Evolutionary conservation across 2,888 invertebrate genomes (phyloP).

Genomic region (Lepidocyrtoides sp.): DNA sequence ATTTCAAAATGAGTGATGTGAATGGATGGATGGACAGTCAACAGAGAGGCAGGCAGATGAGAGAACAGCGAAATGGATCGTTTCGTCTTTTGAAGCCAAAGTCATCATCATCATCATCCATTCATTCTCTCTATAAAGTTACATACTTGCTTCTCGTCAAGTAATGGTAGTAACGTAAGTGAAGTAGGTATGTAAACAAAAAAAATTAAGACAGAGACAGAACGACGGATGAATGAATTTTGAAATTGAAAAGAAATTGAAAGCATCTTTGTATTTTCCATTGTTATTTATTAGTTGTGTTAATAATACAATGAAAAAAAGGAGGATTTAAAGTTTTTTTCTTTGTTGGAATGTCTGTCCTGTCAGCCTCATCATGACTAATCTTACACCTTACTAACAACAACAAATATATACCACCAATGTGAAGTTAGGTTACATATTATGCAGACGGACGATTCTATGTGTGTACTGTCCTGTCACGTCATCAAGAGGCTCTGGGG

Average conservation of each 20-base stretch:
- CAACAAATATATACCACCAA: too few species aligned
- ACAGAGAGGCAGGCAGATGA: slow-evolving; percentile 44
- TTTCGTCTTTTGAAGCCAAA: slow-evolving; percentile 15
- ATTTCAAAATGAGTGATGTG: slow-evolving; percentile 73
- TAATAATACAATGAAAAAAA: slow-evolving; percentile 24
- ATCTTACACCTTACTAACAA: too few species aligned
- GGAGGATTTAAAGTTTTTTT: slow-evolving; percentile 17
- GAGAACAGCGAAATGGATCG: slow-evolving; percentile 52
- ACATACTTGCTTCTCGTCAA: neutral
- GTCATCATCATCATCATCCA: neutral
- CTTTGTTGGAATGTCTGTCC: neutral
- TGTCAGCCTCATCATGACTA: too few species aligned
- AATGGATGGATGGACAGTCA: slow-evolving; percentile 59
- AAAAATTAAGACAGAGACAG: neutral
- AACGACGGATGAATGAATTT: slow-evolving; percentile 27
- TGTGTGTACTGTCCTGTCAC: neutral
- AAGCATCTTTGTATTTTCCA: slow-evolving; percentile 40
- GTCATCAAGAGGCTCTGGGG: neutral
- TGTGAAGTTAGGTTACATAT: too few species aligned
- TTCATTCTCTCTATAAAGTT: neutral
- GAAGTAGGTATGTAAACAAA: slow-evolving; percentile 51
- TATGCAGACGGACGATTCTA: neutral
- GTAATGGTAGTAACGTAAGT: neutral
- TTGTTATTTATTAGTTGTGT: slow-evolving; percentile 15
- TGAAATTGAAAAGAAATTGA: slow-evolving; percentile 64